phyloP scores from a whole-genome alignment of 2,113 vertebrate genomes.

The Pedionomus torquatus region DNA sequence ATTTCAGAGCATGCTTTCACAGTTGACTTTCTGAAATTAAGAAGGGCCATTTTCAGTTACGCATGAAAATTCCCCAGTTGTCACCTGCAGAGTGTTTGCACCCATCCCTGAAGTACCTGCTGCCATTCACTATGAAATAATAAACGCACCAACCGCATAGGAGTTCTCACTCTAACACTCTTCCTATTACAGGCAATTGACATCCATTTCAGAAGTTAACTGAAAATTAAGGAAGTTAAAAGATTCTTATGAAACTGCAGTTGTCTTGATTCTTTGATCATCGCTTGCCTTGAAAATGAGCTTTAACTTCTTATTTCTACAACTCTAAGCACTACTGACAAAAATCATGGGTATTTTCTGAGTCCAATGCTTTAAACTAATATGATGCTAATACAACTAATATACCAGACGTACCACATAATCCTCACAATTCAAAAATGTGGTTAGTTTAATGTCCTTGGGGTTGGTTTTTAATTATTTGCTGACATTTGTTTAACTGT shows the following conservation, averaged over 20 bases:
- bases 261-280: background rate
- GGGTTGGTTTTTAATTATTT: background rate
- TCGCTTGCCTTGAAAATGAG: background rate
- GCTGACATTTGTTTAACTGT: accelerated
- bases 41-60: background rate
- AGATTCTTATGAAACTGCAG: background rate
- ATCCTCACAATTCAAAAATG: background rate
- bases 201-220: background rate
- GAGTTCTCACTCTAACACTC: background rate
- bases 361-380: background rate
- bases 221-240: background rate
- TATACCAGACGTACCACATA: background rate
- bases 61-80: background rate
- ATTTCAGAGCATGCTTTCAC: background rate
- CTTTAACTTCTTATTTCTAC: background rate
- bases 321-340: background rate
- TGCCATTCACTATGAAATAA: background rate
- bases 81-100: background rate
- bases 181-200: background rate
- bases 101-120: background rate
- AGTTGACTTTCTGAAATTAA: background rate
- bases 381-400: background rate
- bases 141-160: accelerated
- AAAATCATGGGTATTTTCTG: background rate
- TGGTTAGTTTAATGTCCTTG: background rate